A percentile compares a stretch with the other conserved stretches of the same genome.
Evolutionary conservation across 2,888 invertebrate species (phyloP).

Genomic region (Eudasyphora cyanicolor): DNA sequence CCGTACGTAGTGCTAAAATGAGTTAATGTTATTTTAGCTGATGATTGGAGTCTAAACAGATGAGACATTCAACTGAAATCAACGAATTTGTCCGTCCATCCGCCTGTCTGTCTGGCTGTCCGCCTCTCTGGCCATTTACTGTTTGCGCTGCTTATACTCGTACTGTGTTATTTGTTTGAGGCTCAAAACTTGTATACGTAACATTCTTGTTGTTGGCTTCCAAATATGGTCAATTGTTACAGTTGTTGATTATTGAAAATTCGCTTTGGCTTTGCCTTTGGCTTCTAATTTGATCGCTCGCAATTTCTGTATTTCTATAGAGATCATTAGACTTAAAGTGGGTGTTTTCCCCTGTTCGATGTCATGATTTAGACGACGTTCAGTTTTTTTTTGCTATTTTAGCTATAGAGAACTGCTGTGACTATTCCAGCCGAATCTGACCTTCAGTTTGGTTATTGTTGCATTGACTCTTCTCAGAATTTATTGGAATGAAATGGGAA

Average conservation of each 20-base stretch:
- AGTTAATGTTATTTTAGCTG: neutral
- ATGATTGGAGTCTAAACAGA: neutral
- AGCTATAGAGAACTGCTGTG: neutral
- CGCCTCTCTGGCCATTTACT: neutral
- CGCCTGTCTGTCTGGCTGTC: neutral
- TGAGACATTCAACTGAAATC: neutral
- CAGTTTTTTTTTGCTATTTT: neutral
- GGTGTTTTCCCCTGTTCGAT: constrained; percentile 25
- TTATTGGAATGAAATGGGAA: neutral
- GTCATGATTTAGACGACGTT: neutral
- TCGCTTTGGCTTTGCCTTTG: constrained; percentile 19
- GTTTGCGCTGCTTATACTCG: too few relatives aligned
- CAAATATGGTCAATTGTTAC: constrained; percentile 64
- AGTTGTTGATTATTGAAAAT: constrained; percentile 56
- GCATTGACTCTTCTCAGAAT: neutral
- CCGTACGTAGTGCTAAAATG: neutral
- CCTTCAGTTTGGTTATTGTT: constrained; percentile 12
- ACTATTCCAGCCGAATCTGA: neutral
- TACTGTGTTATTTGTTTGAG: neutral
- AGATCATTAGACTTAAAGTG: constrained; percentile 48
- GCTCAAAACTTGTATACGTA: neutral
- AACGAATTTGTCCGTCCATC: constrained; percentile 12
- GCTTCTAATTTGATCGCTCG: constrained; percentile 26
- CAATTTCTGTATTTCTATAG: constrained; percentile 12
- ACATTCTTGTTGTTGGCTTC: constrained; percentile 40